Conservation (phyloP, 2,888 invertebrate genomes). For the Zonitis immaculata region DNA sequence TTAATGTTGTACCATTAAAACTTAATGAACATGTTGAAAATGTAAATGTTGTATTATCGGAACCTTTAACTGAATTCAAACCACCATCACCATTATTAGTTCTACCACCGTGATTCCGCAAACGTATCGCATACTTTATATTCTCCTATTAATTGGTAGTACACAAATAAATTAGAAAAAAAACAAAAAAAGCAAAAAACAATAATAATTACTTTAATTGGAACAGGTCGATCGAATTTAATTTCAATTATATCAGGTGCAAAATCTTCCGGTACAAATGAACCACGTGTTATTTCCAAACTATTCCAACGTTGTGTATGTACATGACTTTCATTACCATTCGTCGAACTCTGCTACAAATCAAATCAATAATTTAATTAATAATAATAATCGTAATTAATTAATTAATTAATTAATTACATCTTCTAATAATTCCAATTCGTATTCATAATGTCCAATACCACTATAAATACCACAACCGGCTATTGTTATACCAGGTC, state of each 20-base stretch:
- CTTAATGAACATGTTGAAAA: conserved; percentile 90
- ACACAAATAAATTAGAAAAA: conserved; percentile 1
- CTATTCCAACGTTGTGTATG: conserved; percentile 83
- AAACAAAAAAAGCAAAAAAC: background rate
- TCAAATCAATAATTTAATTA: conserved; percentile 5
- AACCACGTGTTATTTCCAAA: conserved; percentile 76
- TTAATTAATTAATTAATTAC: conserved; percentile 50
- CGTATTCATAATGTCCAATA: conserved; percentile 83
- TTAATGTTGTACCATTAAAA: conserved; percentile 94
- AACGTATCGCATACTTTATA: conserved; percentile 79
- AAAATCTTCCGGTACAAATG: conserved; percentile 78
- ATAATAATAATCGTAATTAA: background rate
- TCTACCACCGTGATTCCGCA: conserved; percentile 85
- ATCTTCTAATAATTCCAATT: conserved; percentile 82
- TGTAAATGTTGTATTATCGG: conserved; percentile 86
- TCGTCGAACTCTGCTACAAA: conserved; percentile 50
- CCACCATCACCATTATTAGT: conserved; percentile 96
- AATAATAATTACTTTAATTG: conserved; percentile 63
- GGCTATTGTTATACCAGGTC: conserved; percentile 80
- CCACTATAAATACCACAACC: conserved; percentile 91
- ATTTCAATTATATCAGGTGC: conserved; percentile 85
- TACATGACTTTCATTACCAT: conserved; percentile 52
- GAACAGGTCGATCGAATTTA: conserved; percentile 83
- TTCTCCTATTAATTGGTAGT: conserved; percentile 66
- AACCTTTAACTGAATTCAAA: conserved; percentile 79